Evolutionary conservation across 2,888 invertebrate species (phyloP).

Genomic region (Chymomyza amoena): DNA sequence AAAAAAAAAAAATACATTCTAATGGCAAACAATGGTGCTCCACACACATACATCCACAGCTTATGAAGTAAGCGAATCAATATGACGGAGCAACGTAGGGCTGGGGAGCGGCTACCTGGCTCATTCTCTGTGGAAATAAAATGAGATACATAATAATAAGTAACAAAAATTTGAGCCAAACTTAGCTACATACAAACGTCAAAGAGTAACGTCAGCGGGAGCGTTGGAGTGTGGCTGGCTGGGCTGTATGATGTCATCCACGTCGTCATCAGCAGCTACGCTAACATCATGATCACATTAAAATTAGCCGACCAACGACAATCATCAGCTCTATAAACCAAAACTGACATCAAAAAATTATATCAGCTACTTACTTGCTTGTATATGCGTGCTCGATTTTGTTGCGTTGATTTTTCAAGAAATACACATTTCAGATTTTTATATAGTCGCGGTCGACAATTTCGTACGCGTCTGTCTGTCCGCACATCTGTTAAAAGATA

Average conservation of each 20-base stretch:
- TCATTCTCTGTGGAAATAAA: neutral
- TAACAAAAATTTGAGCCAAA: neutral
- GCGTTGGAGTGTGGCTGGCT: constrained; percentile 58
- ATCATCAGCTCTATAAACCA: constrained; percentile 21
- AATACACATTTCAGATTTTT: constrained; percentile 18
- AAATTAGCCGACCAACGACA: neutral
- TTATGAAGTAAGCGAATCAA: neutral
- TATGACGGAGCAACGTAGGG: neutral
- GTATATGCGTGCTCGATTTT: constrained; percentile 11
- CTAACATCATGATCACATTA: constrained; percentile 34
- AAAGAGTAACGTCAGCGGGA: constrained; percentile 16
- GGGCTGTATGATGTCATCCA: constrained; percentile 59
- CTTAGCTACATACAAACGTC: neutral
- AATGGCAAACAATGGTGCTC: constrained; percentile 55
- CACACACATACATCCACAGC: neutral
- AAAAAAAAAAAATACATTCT: constrained; percentile 47
- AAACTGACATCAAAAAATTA: constrained; percentile 25
- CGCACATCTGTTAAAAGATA: constrained; percentile 51
- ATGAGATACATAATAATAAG: neutral
- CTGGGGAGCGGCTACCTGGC: neutral
- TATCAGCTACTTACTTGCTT: constrained; percentile 19
- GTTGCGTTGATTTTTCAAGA: constrained; percentile 29
- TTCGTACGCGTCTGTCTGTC: constrained; percentile 31
- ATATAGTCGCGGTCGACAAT: constrained; percentile 20
- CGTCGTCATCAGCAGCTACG: constrained; percentile 31